Conservation (phyloP, 2,888 invertebrate species). For the Hecatera dysodea region DNA sequence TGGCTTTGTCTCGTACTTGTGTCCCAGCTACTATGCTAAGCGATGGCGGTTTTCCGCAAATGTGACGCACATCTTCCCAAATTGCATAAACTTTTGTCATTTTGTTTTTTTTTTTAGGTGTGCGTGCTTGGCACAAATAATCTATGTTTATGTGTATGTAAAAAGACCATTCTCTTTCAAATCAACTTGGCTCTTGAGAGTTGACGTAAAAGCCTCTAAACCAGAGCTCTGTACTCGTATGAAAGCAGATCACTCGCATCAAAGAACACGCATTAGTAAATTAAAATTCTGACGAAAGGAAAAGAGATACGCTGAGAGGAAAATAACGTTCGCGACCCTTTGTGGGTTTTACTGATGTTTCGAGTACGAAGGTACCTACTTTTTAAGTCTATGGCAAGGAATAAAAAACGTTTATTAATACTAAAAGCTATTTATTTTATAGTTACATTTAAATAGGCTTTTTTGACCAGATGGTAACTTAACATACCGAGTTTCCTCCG, state of each 20-base stretch:
- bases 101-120: no score
- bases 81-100: no score
- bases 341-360: conserved; percentile 30
- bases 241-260: conserved; percentile 44
- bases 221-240: conserved; percentile 21
- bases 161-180: conserved; percentile 4
- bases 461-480: no score
- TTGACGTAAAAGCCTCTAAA: conserved; percentile 15
- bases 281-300: conserved; percentile 53
- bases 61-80: no score
- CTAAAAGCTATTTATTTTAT: no score
- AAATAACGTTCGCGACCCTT: conserved; percentile 38
- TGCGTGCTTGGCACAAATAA: no score
- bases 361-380: conserved; percentile 3
- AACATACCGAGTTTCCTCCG: no score
- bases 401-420: not conserved
- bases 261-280: conserved; percentile 58
- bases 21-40: no score
- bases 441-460: no score
- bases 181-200: conserved; percentile 7
- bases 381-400: not conserved
- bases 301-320: conserved; percentile 30
- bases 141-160: no score
- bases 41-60: no score
- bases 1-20: no score